These are phyloP conservation scores for Porites lutea DNA, from an alignment of 64 coral and sea anemone species.

Conservation along the genomic window DNA sequence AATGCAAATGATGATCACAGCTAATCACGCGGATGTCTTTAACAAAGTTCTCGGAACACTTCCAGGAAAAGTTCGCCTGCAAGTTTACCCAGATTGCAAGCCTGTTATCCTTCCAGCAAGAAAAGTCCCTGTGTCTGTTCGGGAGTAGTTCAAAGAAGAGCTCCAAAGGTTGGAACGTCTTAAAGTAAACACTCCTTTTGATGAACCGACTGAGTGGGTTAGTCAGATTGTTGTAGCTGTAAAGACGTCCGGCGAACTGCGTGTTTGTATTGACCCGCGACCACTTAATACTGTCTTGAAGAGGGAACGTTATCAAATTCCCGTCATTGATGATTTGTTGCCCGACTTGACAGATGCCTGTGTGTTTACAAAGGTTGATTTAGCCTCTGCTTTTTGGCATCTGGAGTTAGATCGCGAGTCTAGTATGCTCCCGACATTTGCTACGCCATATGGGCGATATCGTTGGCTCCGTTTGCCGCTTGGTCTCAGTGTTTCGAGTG, in stretches of 20 bases:
- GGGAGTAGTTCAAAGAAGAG: not conserved
- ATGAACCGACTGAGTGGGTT: no score
- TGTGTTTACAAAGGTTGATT: conserved; percentile 22
- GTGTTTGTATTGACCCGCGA: no score
- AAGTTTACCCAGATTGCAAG: not conserved
- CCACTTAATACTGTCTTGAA: no score
- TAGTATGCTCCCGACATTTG: not conserved
- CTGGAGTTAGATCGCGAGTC: not conserved
- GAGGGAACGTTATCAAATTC: no score
- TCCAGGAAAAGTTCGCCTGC: not conserved
- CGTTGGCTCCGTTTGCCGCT: conserved; percentile 14
- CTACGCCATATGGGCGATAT: conserved; percentile 3
- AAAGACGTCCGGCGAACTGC: no score
- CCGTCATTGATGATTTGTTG: not conserved
- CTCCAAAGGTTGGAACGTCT: not conserved
- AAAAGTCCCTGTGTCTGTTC: conserved; percentile 35
- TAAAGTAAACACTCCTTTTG: no score
- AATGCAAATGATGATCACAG: no score
- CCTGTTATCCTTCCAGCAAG: conserved; percentile 41
- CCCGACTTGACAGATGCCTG: not conserved
- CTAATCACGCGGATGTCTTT: not conserved
- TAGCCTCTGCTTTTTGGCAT: conserved; percentile 6
- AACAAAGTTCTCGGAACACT: not conserved
- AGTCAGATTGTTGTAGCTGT: no score
- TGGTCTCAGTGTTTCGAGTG: conserved; percentile 20